Conservation (phyloP, 2,797 vertebrate genomes). For the Phylloscopus collybita region DNA sequence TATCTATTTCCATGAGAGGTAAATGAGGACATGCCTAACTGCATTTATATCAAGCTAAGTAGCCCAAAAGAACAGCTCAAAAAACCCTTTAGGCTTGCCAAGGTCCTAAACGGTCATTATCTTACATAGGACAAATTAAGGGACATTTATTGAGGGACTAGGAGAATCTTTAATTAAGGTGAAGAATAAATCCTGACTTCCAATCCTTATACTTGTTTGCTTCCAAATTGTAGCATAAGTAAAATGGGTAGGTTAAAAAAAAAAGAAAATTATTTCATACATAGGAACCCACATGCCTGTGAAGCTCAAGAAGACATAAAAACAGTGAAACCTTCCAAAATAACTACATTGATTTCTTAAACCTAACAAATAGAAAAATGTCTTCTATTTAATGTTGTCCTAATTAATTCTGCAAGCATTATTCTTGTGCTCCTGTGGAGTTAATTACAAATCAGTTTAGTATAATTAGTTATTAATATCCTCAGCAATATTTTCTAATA, state of each 20-base stretch:
- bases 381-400: slow-evolving; percentile 56
- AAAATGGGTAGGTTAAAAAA: neutral
- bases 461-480: slow-evolving; percentile 79
- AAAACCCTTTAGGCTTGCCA: slow-evolving; percentile 46
- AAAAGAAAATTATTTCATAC: neutral
- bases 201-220: neutral
- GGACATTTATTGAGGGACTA: slow-evolving; percentile 38
- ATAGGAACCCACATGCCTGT: neutral
- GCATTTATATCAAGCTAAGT: slow-evolving; percentile 50
- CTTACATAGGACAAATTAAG: slow-evolving; percentile 54
- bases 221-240: neutral
- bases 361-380: slow-evolving; percentile 55
- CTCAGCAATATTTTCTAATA: slow-evolving; percentile 75
- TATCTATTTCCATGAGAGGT: slow-evolving; percentile 37
- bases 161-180: slow-evolving; percentile 58
- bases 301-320: neutral
- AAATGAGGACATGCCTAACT: slow-evolving; percentile 53
- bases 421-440: slow-evolving; percentile 65
- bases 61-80: slow-evolving; percentile 44
- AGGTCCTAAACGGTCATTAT: slow-evolving; percentile 52
- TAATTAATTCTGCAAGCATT: slow-evolving; percentile 71
- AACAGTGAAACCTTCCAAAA: neutral
- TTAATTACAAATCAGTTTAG: slow-evolving; percentile 78
- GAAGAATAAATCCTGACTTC: slow-evolving; percentile 39
- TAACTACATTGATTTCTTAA: slow-evolving; percentile 36